A percentile compares a stretch with the other conserved stretches of the same genome.
These are phyloP conservation scores for Glossosoma conforme DNA, from an alignment of 1,140 invertebrate species.

Conservation along the genomic window DNA sequence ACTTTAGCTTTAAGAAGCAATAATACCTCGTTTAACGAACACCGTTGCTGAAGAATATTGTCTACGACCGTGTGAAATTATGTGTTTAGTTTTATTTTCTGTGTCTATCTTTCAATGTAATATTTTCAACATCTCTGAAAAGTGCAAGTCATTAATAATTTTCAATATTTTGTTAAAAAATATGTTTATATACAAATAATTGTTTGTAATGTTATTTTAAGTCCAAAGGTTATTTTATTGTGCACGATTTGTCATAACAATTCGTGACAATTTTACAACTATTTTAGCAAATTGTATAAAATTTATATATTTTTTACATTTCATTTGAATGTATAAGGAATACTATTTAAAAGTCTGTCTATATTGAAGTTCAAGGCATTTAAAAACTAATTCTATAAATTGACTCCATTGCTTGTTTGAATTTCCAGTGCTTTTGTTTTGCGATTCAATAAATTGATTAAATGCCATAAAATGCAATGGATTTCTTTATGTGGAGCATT, in stretches of 20 bases:
- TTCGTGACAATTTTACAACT: too few species aligned
- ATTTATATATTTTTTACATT: neutral
- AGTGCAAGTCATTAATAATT: too few species aligned
- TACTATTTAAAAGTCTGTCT: neutral
- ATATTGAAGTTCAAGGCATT: neutral
- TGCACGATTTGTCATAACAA: too few species aligned
- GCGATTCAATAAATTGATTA: neutral
- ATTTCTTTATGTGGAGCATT: too few species aligned
- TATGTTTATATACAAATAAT: too few species aligned
- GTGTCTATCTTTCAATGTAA: too few species aligned
- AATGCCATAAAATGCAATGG: neutral
- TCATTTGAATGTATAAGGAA: neutral
- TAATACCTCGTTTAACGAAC: neutral
- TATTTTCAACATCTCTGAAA: too few species aligned
- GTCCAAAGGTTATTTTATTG: too few species aligned
- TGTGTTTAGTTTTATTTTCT: too few species aligned
- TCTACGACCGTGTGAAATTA: neutral
- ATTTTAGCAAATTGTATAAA: neutral
- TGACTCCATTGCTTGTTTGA: neutral
- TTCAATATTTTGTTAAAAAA: too few species aligned
- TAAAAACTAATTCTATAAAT: neutral
- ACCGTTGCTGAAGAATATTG: neutral
- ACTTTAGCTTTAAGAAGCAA: neutral
- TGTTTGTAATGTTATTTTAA: too few species aligned
- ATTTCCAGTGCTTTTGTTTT: conserved; percentile 1